phyloP scores from a whole-genome alignment of 2,797 vertebrate genomes.

The Eidolon dupreanum region DNA sequence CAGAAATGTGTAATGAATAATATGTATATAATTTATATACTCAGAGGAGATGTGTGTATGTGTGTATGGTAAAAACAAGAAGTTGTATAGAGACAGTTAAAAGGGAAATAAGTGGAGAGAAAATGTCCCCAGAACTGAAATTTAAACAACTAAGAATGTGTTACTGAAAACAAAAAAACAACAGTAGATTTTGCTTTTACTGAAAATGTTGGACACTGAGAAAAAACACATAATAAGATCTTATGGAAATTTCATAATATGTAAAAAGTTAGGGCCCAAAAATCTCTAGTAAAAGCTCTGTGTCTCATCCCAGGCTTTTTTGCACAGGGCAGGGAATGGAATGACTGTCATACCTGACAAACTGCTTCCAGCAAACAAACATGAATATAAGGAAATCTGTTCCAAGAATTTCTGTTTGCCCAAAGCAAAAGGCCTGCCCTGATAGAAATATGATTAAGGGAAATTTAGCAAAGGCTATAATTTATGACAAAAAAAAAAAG shows the following conservation, averaged over 20 bases:
- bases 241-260: slow-evolving; percentile 15
- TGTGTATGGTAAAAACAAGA: not conserved
- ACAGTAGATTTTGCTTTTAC: not conserved
- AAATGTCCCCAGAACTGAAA: not conserved
- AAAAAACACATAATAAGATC: not conserved
- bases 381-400: slow-evolving; percentile 18
- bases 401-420: not conserved
- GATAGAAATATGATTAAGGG: not conserved
- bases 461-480: slow-evolving; percentile 16
- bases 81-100: not conserved
- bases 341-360: not conserved
- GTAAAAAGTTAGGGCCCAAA: not conserved
- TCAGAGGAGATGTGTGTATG: not conserved
- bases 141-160: not conserved
- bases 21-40: not conserved
- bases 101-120: not conserved
- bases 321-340: not conserved
- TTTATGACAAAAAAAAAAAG: slow-evolving; percentile 3
- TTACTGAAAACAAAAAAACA: not conserved
- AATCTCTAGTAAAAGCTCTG: not conserved
- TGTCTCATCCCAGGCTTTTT: not conserved
- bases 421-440: slow-evolving; percentile 3
- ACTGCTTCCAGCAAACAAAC: slow-evolving; percentile 9
- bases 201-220: not conserved
- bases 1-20: not conserved